Conservation (phyloP, 2,888 invertebrate species). For the Uropetala carovei region DNA sequence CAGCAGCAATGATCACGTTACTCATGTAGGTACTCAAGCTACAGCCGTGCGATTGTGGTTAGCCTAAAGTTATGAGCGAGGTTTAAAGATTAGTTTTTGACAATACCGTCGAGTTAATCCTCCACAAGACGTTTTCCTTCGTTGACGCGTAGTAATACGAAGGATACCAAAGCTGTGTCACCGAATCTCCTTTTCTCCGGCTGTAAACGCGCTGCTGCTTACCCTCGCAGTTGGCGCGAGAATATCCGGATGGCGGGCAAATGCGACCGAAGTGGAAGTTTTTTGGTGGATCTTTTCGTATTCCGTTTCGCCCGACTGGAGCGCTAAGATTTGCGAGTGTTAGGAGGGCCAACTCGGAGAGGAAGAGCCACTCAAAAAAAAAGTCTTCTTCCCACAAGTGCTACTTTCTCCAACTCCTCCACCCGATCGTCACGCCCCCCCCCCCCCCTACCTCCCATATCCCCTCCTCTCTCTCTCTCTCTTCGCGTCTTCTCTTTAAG, state of each 20-base stretch:
- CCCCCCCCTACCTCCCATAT: neutral
- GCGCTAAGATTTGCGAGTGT: neutral
- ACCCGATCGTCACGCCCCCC: neutral
- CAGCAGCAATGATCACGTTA: too few relatives aligned
- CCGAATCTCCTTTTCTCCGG: too few relatives aligned
- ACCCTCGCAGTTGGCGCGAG: neutral
- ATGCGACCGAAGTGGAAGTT: neutral
- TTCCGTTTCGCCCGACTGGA: neutral
- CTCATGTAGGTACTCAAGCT: too few relatives aligned
- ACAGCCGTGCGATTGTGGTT: too few relatives aligned
- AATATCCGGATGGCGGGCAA: neutral
- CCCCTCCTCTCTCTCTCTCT: too few relatives aligned
- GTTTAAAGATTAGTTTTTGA: too few relatives aligned
- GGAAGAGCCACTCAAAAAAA: conserved; percentile 47
- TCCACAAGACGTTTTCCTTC: too few relatives aligned
- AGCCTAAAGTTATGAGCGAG: too few relatives aligned
- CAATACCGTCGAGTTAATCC: too few relatives aligned
- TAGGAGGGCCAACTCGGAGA: conserved; percentile 20
- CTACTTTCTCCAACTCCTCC: neutral
- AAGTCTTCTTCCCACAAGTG: conserved; percentile 39
- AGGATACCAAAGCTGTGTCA: too few relatives aligned
- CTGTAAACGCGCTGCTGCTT: too few relatives aligned
- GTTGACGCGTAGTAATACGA: too few relatives aligned
- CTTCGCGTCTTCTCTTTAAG: conserved; percentile 1
- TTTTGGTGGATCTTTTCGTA: neutral